A percentile compares a stretch with the other conserved stretches of the same genome.
Evolutionary conservation across 2,888 invertebrate genomes (phyloP).

Genomic region (Spicauda simplicius): DNA sequence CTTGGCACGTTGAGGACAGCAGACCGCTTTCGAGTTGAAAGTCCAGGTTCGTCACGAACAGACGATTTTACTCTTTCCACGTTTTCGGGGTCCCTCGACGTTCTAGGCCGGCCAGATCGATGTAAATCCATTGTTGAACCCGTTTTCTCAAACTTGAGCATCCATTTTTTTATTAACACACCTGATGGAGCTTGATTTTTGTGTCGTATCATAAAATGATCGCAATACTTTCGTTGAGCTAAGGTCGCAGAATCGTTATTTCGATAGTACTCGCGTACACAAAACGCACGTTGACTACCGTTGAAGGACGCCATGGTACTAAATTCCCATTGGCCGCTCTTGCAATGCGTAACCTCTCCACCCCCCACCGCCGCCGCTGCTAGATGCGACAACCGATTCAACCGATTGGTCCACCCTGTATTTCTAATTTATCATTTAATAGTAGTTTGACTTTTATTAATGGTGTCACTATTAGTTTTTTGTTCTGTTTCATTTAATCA

Average conservation of each 20-base stretch:
- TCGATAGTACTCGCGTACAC: constrained; percentile 44
- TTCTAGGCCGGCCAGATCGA: not conserved
- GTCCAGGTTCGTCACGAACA: not conserved
- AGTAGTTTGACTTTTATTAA: too few species aligned
- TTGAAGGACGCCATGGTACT: constrained; percentile 45
- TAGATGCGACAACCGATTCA: too few species aligned
- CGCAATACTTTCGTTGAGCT: constrained; percentile 43
- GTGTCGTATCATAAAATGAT: constrained; percentile 38
- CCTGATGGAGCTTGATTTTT: constrained; percentile 10
- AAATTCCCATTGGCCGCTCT: constrained; percentile 40
- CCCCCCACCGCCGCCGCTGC: too few species aligned
- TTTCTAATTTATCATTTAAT: too few species aligned
- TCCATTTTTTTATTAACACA: constrained; percentile 28
- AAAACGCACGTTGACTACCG: constrained; percentile 42
- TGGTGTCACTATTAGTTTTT: too few species aligned
- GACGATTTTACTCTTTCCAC: not conserved
- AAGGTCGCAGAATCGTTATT: constrained; percentile 43
- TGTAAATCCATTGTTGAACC: not conserved
- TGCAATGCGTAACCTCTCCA: too few species aligned
- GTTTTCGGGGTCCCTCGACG: not conserved
- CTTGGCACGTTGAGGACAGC: not conserved
- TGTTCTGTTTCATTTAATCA: too few species aligned
- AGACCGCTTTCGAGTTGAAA: not conserved
- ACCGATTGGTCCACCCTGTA: too few species aligned
- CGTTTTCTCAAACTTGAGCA: not conserved